Percentiles rank a stretch among this genome's conserved stretches.
phyloP scores from a whole-genome alignment of 2,888 invertebrate genomes.

The Mamestra brassicae region DNA sequence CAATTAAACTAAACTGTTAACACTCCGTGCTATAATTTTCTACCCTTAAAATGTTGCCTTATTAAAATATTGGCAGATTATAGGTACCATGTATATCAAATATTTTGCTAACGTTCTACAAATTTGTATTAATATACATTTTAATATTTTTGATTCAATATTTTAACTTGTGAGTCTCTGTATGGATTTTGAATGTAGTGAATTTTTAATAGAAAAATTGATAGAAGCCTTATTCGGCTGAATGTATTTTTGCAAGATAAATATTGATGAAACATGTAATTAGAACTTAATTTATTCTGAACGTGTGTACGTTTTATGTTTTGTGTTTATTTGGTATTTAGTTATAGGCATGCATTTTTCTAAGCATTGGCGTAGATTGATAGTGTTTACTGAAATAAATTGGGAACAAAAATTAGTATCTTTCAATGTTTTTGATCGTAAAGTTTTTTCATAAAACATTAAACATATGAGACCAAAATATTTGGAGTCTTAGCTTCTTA shows the following conservation, averaged over 20 bases:
- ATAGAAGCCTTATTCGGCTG: conserved; percentile 39
- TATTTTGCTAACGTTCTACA: conserved; percentile 60
- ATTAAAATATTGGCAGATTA: conserved; percentile 29
- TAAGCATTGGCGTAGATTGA: conserved; percentile 18
- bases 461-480: too few species aligned
- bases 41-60: conserved; percentile 48
- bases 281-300: conserved; percentile 12
- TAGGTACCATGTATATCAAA: conserved; percentile 21
- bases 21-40: background rate
- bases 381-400: background rate
- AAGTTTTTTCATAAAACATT: too few species aligned
- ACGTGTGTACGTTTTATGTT: background rate
- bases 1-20: background rate
- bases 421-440: background rate
- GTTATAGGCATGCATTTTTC: background rate
- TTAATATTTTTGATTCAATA: background rate
- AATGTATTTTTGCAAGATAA: conserved; percentile 45
- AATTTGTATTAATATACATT: conserved; percentile 32
- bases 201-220: conserved; percentile 15
- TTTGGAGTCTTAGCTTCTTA: too few species aligned
- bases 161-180: conserved; percentile 43
- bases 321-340: conserved; percentile 3
- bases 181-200: conserved; percentile 38
- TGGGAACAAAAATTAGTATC: background rate
- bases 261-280: conserved; percentile 8